These are phyloP conservation scores for Phengaris alcon DNA, from an alignment of 2,888 invertebrate genomes.

Conservation along the genomic window DNA sequence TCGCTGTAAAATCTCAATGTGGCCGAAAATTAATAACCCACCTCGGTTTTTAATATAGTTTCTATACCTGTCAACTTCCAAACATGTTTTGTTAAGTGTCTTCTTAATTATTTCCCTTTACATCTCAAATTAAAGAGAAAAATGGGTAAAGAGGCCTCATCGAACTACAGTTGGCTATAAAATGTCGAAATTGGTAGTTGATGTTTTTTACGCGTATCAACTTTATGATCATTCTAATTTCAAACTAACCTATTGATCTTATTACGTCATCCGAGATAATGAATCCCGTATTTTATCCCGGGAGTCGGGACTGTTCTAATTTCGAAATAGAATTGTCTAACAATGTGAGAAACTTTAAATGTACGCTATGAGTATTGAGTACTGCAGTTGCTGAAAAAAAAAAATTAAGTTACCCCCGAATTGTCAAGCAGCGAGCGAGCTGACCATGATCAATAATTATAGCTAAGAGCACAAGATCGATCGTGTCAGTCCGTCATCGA, in stretches of 20 bases:
- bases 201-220: conserved; percentile 1
- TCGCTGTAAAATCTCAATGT: too few relatives aligned
- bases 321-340: neutral
- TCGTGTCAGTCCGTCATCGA: too few relatives aligned
- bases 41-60: too few relatives aligned
- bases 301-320: conserved; percentile 1
- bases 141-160: neutral
- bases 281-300: neutral
- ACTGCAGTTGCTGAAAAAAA: too few relatives aligned
- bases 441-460: too few relatives aligned
- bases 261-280: conserved; percentile 8
- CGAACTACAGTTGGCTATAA: conserved; percentile 7
- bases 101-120: neutral
- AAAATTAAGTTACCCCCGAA: too few relatives aligned
- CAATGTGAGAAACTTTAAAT: neutral
- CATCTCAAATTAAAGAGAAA: neutral
- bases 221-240: conserved; percentile 20
- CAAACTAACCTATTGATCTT: conserved; percentile 15
- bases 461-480: too few relatives aligned
- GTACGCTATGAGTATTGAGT: neutral
- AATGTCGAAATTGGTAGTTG: neutral
- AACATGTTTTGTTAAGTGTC: too few relatives aligned
- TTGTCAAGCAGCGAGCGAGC: too few relatives aligned
- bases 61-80: too few relatives aligned
- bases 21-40: too few relatives aligned